Percentiles rank a stretch among this genome's conserved stretches.
Evolutionary conservation across 2,113 vertebrate species (phyloP).

Genomic region (Candoia aspera): DNA sequence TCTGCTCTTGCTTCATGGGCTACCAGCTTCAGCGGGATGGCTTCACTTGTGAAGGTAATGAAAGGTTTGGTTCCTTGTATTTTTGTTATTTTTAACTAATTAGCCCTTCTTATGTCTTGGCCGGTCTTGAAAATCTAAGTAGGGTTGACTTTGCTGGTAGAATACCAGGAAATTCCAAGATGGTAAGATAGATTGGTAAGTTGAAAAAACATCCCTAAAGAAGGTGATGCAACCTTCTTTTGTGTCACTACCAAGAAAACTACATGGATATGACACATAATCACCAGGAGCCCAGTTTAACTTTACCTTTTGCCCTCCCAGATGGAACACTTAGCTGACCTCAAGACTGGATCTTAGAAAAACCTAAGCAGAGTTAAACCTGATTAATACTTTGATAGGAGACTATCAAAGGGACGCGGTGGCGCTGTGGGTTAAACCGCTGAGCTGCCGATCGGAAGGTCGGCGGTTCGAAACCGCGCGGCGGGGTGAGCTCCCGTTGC

Average conservation of each 20-base stretch:
- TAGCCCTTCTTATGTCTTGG: background rate
- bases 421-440: too few species aligned
- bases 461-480: too few species aligned
- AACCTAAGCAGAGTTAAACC: too few species aligned
- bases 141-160: background rate
- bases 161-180: background rate
- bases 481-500: too few species aligned
- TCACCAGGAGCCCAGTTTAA: background rate
- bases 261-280: background rate
- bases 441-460: too few species aligned
- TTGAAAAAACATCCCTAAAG: background rate
- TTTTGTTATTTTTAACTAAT: background rate
- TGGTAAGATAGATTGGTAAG: background rate
- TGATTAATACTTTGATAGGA: too few species aligned
- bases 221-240: background rate
- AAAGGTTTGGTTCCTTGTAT: background rate
- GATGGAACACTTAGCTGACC: too few species aligned
- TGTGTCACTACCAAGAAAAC: background rate
- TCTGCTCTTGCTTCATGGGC: conserved; percentile 87
- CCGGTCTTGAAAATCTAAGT: background rate
- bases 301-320: too few species aligned
- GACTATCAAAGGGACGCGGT: too few species aligned
- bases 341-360: too few species aligned
- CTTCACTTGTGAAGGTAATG: conserved; percentile 88
- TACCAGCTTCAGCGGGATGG: conserved; percentile 88